Evolutionary conservation across 2,888 invertebrate genomes (phyloP).

Genomic region (Conops quadrifasciatus): DNA sequence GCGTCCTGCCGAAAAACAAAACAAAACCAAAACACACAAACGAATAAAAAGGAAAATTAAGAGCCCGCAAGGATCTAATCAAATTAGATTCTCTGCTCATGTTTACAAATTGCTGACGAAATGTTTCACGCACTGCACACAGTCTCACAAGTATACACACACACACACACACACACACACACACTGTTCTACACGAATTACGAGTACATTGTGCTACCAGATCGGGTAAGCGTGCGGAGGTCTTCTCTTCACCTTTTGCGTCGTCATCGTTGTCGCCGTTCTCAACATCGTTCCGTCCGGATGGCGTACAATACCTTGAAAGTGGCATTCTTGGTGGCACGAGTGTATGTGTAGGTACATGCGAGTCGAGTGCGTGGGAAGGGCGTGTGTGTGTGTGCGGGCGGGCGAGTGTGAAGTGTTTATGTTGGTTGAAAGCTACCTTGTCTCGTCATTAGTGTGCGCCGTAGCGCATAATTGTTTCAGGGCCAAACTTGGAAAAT

Average conservation of each 20-base stretch:
- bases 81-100: constrained; percentile 32
- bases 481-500: constrained; percentile 32
- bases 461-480: constrained; percentile 46
- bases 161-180: constrained; percentile 11
- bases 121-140: constrained; percentile 18
- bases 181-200: constrained; percentile 1
- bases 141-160: constrained; percentile 1
- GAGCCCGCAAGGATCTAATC: constrained; percentile 25
- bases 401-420: neutral
- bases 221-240: no score
- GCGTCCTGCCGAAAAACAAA: no score
- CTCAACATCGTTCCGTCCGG: no score
- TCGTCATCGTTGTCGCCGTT: neutral
- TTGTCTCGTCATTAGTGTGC: constrained; percentile 37
- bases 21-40: no score
- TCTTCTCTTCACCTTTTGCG: no score
- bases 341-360: no score
- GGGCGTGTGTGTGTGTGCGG: constrained; percentile 1
- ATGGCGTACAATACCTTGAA: no score
- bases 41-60: no score
- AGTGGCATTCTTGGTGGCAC: no score
- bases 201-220: neutral
- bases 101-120: constrained; percentile 33
- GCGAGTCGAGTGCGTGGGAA: no score
- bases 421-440: neutral